Evolutionary conservation across 1,140 invertebrate genomes (phyloP).

Genomic region (Drosophila ohnishii): DNA sequence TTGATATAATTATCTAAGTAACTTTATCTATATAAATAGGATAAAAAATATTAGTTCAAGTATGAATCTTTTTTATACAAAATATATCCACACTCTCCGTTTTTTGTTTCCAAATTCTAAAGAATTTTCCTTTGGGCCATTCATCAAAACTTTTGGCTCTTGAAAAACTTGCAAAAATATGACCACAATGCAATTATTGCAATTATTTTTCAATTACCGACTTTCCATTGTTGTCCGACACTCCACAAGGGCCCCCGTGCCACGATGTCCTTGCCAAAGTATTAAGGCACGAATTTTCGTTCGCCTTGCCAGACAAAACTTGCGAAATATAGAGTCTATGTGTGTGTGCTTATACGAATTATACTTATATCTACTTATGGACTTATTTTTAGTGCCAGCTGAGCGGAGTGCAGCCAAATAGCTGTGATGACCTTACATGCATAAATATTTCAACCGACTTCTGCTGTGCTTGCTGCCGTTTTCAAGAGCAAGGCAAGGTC

Average conservation of each 20-base stretch:
- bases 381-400: conserved; percentile 70
- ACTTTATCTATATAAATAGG: background rate
- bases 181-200: conserved; percentile 62
- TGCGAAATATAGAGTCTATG: conserved; percentile 2
- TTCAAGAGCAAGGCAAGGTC: conserved; percentile 79
- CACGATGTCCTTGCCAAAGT: conserved; percentile 60
- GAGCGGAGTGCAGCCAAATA: conserved; percentile 66
- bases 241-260: conserved; percentile 26
- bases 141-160: conserved; percentile 8
- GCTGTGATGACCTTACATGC: conserved; percentile 74
- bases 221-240: conserved; percentile 38
- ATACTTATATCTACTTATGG: conserved; percentile 39
- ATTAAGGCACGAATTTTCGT: conserved; percentile 57
- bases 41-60: no score
- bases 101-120: background rate
- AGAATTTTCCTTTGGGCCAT: background rate
- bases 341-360: conserved; percentile 20
- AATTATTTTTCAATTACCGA: conserved; percentile 77
- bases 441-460: conserved; percentile 74
- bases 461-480: conserved; percentile 65
- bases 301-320: conserved; percentile 31
- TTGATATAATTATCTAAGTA: background rate
- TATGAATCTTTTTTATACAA: no score
- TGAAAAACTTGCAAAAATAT: conserved; percentile 9
- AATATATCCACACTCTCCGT: background rate